Conservation (phyloP, 2,797 vertebrate species). For the Falco biarmicus region DNA sequence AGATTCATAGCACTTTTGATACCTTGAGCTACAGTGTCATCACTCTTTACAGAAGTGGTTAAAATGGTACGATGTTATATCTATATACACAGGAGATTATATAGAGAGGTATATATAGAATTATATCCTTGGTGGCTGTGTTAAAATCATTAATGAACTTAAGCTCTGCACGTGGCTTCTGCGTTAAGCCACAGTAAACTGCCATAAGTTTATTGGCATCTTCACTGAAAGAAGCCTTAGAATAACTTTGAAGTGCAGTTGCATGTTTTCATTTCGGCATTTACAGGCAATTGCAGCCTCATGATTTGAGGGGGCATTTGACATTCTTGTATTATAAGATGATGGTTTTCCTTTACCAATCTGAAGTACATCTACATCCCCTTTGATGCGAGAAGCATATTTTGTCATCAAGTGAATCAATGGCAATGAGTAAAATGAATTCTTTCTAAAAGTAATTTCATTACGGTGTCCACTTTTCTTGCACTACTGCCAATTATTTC, state of each 20-base stretch:
- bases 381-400: rapidly evolving
- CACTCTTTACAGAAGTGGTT: not conserved
- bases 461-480: not conserved
- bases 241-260: slow-evolving; percentile 20
- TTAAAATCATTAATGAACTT: slow-evolving; percentile 45
- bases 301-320: not conserved
- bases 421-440: not conserved
- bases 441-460: rapidly evolving
- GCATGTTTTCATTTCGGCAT: not conserved
- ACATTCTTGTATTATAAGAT: not conserved
- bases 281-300: not conserved
- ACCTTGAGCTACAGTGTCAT: not conserved
- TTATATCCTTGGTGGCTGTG: not conserved
- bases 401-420: not conserved
- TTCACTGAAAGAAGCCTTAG: not conserved
- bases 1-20: rapidly evolving
- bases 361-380: not conserved
- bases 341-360: not conserved
- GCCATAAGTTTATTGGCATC: not conserved
- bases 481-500: not conserved
- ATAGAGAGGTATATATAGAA: not conserved
- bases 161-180: slow-evolving; percentile 25
- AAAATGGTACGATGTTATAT: rapidly evolving
- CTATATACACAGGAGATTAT: not conserved
- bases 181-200: not conserved